Base-by-base conservation (phyloP, 2,797 vertebrate species). In the Hippoglossus hippoglossus region DNA sequence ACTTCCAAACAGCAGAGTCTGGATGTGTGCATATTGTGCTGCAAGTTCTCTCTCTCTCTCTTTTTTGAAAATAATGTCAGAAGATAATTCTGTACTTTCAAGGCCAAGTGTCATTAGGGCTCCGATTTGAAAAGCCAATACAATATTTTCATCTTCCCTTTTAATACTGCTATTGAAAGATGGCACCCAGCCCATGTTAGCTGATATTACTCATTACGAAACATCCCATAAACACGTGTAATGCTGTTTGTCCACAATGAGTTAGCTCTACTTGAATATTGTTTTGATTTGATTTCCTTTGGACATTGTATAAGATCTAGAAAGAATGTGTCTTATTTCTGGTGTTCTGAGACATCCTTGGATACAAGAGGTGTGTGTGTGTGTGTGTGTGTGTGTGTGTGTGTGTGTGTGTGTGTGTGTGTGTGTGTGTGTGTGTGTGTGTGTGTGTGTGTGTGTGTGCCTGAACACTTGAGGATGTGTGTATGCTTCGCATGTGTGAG, bases 81-180 rank as follows among this genome's bases (percentile, higher is more conserved):
- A 89, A 89, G 92, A 91, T 94, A 91, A 92, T 91, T 94, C 93
- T 94, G 94, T 93, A 92, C 91, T 46, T 79, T 84, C 72, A 81
- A 44, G 71, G 77, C 49, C 67, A 71, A 49, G 67, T 59, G 53
- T 82, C 59, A 61, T 53, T 67, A 53, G 41, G 52, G 51, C 49
- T 56, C 1, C 25, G 18, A 3, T 71, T 71, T 41, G 8, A 73
- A 69, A 68, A 73, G 51, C 66, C 51, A 41, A 66, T 36, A 70
- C 31, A 60, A 53, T 53, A 31, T 58, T 57, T 67, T 22, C 6
- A 47, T 36, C 47, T 51, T 24, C 47, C 36, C 5, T 65, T 13
- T 24, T 7, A 31, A 56, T 3, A 0, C 73, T 7, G 34, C 53
- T 5, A n/a, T 55, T 44, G 18, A 84, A 70, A 49, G 28, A 12